Evolutionary conservation across 2,888 invertebrate genomes (phyloP), one percentile per base, ranked within the genome.

Genomic region (Cephus spinipes): DNA sequence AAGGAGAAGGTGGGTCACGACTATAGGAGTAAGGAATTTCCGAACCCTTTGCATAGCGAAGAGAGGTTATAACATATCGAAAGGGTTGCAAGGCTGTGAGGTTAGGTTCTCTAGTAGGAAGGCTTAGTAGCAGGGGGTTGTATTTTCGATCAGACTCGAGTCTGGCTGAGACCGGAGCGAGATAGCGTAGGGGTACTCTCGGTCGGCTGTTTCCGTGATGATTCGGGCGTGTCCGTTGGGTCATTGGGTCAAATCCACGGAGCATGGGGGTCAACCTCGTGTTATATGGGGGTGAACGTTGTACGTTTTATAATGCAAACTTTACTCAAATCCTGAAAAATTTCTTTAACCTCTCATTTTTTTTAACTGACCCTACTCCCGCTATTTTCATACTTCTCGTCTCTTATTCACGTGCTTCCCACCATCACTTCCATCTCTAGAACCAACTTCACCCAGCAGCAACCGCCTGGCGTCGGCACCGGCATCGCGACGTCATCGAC

Each of bases 231-330:
- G 82, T 83, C 80, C 90, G 90, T 81, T 87, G 85, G 91, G 91
- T 91, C 90, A 91, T 90, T 91, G 89, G 91, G 91, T 91, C 91
- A 91, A 89, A 91, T 89, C 87, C 85, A 85, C 84, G 82, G 79
- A 78, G 86, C 84, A 89, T 84, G 87, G 87, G 87, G 88, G 85
- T 85, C 86, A 87, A 86, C 82, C 85, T 82, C 81, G 80, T 77
- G 77, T 83, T 83, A 79, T 80, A 82, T 82, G 79, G 86, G 79
- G 76, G 80, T 77, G 82, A 81, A 82, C 77, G 73, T 74, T 76
- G 35, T 79, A 75, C 69, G 68, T 75, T 87, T 86, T 85, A 86
- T 86, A 87, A 88, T 86, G 87, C 87, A 89, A 90, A 89, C 88
- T 89, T 87, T 84, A 85, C 79, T 76, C 77, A 32, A 73, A 75